Evolutionary conservation across 2,113 vertebrate species (phyloP).

Genomic region (Spheniscus mendiculus): DNA sequence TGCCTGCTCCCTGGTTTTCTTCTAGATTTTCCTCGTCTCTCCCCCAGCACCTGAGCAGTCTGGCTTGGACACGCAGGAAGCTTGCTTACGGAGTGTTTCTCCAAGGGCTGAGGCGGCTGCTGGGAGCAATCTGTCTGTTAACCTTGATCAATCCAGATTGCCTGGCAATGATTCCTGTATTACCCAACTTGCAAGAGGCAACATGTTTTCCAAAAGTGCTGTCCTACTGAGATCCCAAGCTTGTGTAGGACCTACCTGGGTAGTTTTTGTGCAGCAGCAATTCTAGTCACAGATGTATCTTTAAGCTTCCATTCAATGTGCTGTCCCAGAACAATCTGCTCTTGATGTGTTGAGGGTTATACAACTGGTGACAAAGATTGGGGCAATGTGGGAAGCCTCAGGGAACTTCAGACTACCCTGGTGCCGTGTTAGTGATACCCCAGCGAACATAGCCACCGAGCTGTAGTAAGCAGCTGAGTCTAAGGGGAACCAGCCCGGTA

Average conservation of each 20-base stretch:
- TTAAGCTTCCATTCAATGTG: not conserved
- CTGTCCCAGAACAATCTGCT: not conserved
- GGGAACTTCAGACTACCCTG: too few species aligned
- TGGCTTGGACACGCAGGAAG: not conserved
- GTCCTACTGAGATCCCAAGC: not conserved
- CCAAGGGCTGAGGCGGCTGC: not conserved
- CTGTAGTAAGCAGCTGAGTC: not conserved
- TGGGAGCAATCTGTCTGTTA: not conserved
- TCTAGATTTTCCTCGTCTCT: not conserved
- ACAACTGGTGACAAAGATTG: not conserved
- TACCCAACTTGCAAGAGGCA: not conserved
- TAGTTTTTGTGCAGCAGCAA: not conserved
- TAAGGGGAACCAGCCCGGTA: not conserved
- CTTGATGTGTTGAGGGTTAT: not conserved
- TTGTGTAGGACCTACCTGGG: not conserved
- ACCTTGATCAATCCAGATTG: not conserved
- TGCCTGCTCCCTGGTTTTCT: not conserved
- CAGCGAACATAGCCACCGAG: not conserved
- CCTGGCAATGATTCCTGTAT: not conserved
- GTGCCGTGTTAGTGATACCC: accelerated
- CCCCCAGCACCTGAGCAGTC: not conserved
- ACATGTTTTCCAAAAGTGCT: not conserved
- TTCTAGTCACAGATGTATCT: not conserved
- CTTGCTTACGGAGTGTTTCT: not conserved
- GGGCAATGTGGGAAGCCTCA: not conserved